Base-by-base conservation (phyloP, 2,797 vertebrate genomes). In the Silurus lanzhouensis region DNA sequence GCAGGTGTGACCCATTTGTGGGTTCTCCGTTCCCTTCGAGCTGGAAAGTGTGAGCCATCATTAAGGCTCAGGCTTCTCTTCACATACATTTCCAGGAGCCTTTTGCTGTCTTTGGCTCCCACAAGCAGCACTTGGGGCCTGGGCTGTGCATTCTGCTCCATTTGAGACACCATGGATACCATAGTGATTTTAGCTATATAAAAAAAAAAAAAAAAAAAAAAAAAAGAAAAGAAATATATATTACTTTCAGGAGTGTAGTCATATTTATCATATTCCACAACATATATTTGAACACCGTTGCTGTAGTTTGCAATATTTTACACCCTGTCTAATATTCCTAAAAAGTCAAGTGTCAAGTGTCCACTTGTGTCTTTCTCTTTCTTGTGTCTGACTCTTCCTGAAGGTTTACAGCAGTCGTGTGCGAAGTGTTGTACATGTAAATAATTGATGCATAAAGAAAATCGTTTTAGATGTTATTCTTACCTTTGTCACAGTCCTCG, bases 31-130 rank as follows among this genome's bases (percentile, higher is more conserved):
- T 25, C 87, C 27, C 5, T 1, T 0, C 12, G 0, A 52, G 0
- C 58, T 67, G 9, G n/a, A 84, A 9, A 4, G 13, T 74, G 71
- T 0, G 85, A 1, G 2, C 92, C 91, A 0, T 95, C 94, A 0
- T 95, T 95, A 44, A 96, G 82, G 86, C 96, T 97, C 81, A 96
- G 88, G 12, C 94, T 94, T 83, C 94, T 93, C 80, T 92, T 94
- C 38, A 96, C 92, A 0, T 95, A 94, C 0, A 95, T 93, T 91
- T 97, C 96, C 78, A 96, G 90, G 82, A 96, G 92, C 4, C 94
- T 95, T 82, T 92, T 90, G 10, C 95, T 93, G 3, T 94, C 96
- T 5, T 92, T 89, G 83, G 92, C 95, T 87, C 96, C 95, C 84
- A 97, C 94, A 0, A 84, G 96, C 57, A 94, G 94, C 85, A 96